These are phyloP conservation scores for Xenops minutus DNA, from an alignment of 2,797 vertebrate species.

Conservation along the genomic window DNA sequence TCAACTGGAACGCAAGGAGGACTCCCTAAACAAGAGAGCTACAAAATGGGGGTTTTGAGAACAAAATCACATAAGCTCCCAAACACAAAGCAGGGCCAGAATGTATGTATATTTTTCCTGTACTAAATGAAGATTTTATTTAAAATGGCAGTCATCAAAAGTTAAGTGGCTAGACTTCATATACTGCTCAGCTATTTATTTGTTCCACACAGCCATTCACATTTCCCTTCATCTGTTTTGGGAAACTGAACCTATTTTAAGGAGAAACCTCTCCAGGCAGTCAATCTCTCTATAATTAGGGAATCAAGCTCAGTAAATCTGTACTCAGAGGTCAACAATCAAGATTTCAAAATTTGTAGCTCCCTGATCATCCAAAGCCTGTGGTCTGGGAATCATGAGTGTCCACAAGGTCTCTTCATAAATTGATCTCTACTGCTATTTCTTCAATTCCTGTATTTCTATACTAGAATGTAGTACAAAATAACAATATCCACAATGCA, in stretches of 20 bases:
- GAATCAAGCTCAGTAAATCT: not conserved
- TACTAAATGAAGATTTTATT: not conserved
- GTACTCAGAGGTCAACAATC: not conserved
- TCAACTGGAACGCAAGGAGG: not conserved
- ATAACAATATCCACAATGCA: not conserved
- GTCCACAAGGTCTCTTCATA: not conserved
- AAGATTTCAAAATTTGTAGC: not conserved
- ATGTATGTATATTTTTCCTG: not conserved
- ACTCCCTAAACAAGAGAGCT: not conserved
- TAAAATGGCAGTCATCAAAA: not conserved
- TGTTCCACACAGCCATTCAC: not conserved
- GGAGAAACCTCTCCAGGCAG: not conserved
- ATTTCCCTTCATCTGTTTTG: not conserved
- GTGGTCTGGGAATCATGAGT: not conserved
- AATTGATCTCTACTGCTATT: not conserved
- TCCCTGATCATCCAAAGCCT: not conserved
- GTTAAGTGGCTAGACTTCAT: not conserved
- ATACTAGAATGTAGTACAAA: not conserved
- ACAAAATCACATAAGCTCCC: not conserved
- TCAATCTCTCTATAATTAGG: not conserved
- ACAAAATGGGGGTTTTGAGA: not conserved
- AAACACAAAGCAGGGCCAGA: not conserved
- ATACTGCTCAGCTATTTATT: not conserved
- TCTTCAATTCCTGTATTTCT: not conserved
- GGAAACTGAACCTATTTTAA: not conserved